Base-by-base conservation (phyloP, 2,797 vertebrate genomes). In the Uromys caudimaculatus region DNA sequence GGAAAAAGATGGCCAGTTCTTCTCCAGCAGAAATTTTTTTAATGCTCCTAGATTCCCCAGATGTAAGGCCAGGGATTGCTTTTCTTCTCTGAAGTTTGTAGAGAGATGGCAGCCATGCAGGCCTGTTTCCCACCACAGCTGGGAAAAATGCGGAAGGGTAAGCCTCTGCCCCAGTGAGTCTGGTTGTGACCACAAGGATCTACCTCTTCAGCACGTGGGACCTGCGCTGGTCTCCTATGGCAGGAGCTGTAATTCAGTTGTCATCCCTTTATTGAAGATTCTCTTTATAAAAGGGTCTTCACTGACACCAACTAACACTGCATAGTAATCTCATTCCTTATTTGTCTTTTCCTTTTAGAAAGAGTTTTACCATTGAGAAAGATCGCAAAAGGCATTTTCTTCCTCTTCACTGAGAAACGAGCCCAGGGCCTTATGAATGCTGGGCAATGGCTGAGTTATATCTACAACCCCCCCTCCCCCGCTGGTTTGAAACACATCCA, bases 11-110 rank as follows among this genome's bases (percentile, higher is more conserved):
- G 17, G 7, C 50, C 24, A 83, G 35, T 38, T 96, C 81, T 69
- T 96, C 56, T n/a, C 24, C 62, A 83, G 41, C 21, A 76, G 85
- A 71, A 82, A 96, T 54, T 67, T 89, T 97, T 92, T 69, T 13
- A 95, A 78, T 47, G 50, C 27, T 92, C 56, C 27, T 47, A 93
- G 14, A 44, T 50, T 89, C 13, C 10, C n/a, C 58, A 69, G 58
- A 92, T 79, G 29, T 88, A 47, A 92, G 10, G 19, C 41, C 21
- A 23, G 14, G 29, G 35, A 77, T 58, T 91, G 89, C 38, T 50
- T 64, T 77, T 95, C 21, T 90, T 77, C 84, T 50, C 62, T 69
- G 71, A 71, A 81, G 64, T 91, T 0, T 77, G 38, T 47, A 44
- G 69, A 85, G 75, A 92, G 95, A 56, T 4, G 41, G 32, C 35